A percentile compares a stretch with the other conserved stretches of the same genome.
Conservation (phyloP, 2,113 vertebrate species). For the Hippotragus niger region DNA sequence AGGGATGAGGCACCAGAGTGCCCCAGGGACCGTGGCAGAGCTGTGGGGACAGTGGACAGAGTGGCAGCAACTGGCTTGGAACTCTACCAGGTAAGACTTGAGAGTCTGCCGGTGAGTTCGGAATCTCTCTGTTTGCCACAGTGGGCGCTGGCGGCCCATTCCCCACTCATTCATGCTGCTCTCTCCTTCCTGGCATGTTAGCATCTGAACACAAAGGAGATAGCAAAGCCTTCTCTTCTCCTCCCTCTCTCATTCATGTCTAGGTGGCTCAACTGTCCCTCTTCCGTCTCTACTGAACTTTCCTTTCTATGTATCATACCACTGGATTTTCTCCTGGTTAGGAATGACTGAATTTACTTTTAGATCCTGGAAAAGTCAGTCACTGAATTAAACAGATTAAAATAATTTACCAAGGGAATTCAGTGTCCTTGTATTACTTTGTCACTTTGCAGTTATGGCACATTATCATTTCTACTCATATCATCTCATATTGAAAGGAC, state of each 20-base stretch:
- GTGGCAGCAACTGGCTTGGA: background rate
- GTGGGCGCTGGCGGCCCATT: background rate
- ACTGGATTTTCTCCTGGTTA: background rate
- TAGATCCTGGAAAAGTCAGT: background rate
- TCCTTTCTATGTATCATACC: background rate
- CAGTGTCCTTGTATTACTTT: background rate
- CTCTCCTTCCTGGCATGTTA: background rate
- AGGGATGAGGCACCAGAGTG: background rate
- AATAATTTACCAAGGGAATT: background rate
- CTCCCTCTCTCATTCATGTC: background rate
- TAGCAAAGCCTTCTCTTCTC: too few species aligned
- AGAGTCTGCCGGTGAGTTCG: background rate
- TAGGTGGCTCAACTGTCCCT: rapidly evolving
- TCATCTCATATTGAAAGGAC: background rate
- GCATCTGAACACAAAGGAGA: background rate
- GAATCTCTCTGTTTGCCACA: background rate
- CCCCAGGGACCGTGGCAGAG: background rate
- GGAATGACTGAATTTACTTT: background rate
- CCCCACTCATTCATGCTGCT: background rate
- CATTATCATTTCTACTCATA: background rate
- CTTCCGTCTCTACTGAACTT: background rate
- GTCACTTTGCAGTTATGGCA: background rate
- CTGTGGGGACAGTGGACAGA: background rate
- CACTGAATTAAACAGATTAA: background rate
- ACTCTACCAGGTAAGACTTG: background rate